Conservation (phyloP, 2,113 vertebrate genomes). For the Natator depressus region DNA sequence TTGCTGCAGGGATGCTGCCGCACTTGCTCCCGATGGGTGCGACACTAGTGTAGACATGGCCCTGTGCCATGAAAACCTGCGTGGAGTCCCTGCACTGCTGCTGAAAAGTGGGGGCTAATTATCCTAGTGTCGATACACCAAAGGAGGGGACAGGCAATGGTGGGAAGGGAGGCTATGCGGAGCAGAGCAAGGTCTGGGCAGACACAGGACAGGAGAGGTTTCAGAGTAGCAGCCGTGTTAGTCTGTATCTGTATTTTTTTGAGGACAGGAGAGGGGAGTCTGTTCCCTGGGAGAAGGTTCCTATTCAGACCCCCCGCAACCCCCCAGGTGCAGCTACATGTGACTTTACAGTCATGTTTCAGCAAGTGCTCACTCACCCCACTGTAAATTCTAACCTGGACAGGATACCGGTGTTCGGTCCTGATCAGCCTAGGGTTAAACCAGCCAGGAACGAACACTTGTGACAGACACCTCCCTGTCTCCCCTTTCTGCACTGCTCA, state of each 20-base stretch:
- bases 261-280: neutral
- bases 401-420: neutral
- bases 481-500: neutral
- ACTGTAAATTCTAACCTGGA: neutral
- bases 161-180: neutral
- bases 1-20: rapidly evolving
- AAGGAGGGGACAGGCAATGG: neutral
- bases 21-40: neutral
- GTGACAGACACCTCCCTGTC: neutral
- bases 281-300: neutral
- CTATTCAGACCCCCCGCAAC: neutral
- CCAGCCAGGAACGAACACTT: neutral
- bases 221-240: too few relatives aligned
- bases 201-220: neutral
- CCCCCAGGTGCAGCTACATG: neutral
- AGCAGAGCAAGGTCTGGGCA: neutral
- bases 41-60: neutral
- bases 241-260: too few relatives aligned
- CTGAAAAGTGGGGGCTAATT: neutral
- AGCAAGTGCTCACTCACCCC: neutral
- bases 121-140: neutral
- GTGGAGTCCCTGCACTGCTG: neutral
- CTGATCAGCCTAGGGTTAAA: neutral
- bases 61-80: neutral
- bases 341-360: neutral